Evolutionary conservation across 2,113 vertebrate genomes (phyloP).

Genomic region (Mesembrinibis cayennensis): DNA sequence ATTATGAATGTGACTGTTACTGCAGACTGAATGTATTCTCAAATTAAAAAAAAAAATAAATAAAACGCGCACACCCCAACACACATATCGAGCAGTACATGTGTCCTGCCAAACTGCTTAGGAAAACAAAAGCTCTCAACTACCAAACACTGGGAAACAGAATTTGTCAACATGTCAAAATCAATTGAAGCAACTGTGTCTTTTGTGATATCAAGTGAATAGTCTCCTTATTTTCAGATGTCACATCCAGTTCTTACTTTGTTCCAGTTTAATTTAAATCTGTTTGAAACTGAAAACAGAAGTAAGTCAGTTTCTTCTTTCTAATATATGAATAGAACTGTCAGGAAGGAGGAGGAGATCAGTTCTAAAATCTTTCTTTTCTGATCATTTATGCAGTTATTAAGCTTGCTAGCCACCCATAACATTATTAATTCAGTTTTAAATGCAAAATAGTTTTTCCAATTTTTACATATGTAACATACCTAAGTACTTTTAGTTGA

Average conservation of each 20-base stretch:
- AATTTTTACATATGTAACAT: background rate
- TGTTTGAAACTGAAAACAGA: background rate
- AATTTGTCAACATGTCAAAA: background rate
- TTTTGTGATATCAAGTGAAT: background rate
- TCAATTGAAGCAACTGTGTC: background rate
- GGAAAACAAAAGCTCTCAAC: background rate
- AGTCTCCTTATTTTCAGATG: background rate
- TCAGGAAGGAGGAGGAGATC: background rate
- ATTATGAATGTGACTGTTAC: background rate
- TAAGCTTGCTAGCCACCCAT: background rate
- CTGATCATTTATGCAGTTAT: background rate
- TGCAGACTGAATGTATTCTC: background rate
- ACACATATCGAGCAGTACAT: background rate
- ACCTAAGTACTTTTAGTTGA: background rate
- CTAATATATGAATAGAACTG: background rate
- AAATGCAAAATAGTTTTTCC: background rate
- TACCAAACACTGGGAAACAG: background rate
- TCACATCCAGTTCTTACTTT: background rate
- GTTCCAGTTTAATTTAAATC: background rate
- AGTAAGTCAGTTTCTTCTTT: background rate
- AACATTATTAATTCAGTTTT: background rate
- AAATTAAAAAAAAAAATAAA: background rate
- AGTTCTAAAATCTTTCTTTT: background rate
- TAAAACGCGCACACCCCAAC: background rate
- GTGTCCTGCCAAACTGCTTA: background rate